Base-by-base conservation (phyloP, 2,797 vertebrate genomes). In the Hirundo rustica region DNA sequence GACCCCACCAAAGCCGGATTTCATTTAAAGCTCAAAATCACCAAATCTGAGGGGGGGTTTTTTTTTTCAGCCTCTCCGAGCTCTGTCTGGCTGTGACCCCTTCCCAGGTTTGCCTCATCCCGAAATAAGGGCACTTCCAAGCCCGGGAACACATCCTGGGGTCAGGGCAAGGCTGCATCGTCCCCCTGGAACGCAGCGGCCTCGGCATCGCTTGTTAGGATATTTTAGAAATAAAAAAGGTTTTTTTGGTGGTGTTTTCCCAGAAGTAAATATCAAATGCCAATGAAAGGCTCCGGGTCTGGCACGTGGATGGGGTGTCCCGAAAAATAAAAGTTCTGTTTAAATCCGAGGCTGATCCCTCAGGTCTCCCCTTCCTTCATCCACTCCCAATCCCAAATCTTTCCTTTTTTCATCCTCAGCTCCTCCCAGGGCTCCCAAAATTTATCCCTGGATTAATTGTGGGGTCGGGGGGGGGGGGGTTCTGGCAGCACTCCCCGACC, bases 151-250 rank as follows among this genome's bases (percentile, higher is more conserved):
- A 51, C 88, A 62, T 71, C 92, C 70, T 10, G 50, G 50, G 76
- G 62, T 75, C 85, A 73, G 82, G 89, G 65, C 54, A 85, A 32
- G 13, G 22, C 44, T 84, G 92, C 66, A 50, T 91, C 95, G 93
- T 26, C 27, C 25, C 67, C 34, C 47, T 29, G 92, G 89, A 95
- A 96, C 62, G 93, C 88, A 64, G 40, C 40, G 40, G 68, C 86
- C 87, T 66, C 78, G 26, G 89, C 81, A 85, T 62, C 84, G 11
- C 53, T 79, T n/a, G 9, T 26, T 30, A 48, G 62, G n/a, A 3
- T 16, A 12, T 1, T 62, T 62, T 55, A 32, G 40, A 42, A 42
- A 42, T 42, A 5, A 29, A 36, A 29, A 19, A 23, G 21, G 21
- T 4, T 42, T 42, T 42, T 42, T n/a, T n/a, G n/a, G 40, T 5